Percentiles rank a stretch among this genome's conserved stretches.
These are phyloP conservation scores for Drosophila malerkotliana DNA, from an alignment of 1,140 invertebrate species.

Conservation along the genomic window DNA sequence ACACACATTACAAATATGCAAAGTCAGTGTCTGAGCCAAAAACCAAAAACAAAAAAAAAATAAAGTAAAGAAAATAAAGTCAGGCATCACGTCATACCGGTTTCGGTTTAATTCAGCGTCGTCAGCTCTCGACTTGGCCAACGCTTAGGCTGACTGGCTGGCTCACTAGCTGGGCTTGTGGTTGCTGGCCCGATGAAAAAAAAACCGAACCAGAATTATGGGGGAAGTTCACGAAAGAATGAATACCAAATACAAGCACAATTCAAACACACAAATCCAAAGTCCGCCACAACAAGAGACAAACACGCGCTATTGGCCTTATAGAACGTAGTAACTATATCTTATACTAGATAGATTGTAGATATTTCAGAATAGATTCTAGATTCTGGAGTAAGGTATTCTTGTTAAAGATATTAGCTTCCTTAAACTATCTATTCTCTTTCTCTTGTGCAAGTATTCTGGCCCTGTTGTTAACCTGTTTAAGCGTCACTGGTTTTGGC, in stretches of 20 bases:
- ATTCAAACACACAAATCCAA: slow-evolving; percentile 28
- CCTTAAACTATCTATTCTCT: not conserved
- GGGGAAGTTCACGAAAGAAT: slow-evolving; percentile 76
- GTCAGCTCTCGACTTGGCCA: slow-evolving; percentile 59
- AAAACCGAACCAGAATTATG: slow-evolving; percentile 56
- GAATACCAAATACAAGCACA: slow-evolving; percentile 44
- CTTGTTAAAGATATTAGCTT: no score
- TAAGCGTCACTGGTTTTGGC: slow-evolving; percentile 32
- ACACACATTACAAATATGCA: slow-evolving; percentile 54
- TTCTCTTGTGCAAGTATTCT: slow-evolving; percentile 27
- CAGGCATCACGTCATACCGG: slow-evolving; percentile 74
- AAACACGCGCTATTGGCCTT: slow-evolving; percentile 63
- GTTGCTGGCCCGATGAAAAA: slow-evolving; percentile 27
- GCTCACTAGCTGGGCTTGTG: no score
- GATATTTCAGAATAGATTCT: no score
- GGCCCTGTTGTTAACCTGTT: slow-evolving; percentile 53
- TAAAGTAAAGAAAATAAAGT: slow-evolving; percentile 37
- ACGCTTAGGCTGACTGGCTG: slow-evolving; percentile 34
- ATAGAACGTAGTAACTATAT: not conserved
- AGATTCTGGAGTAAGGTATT: no score
- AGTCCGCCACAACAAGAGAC: slow-evolving; percentile 55
- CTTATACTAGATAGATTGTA: not conserved
- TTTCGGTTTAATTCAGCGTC: slow-evolving; percentile 65
- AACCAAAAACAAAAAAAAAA: slow-evolving; percentile 28
- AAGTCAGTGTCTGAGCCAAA: slow-evolving; percentile 40